Evolutionary conservation across 2,113 vertebrate species (phyloP).

Genomic region (Dipodomys ordii): DNA sequence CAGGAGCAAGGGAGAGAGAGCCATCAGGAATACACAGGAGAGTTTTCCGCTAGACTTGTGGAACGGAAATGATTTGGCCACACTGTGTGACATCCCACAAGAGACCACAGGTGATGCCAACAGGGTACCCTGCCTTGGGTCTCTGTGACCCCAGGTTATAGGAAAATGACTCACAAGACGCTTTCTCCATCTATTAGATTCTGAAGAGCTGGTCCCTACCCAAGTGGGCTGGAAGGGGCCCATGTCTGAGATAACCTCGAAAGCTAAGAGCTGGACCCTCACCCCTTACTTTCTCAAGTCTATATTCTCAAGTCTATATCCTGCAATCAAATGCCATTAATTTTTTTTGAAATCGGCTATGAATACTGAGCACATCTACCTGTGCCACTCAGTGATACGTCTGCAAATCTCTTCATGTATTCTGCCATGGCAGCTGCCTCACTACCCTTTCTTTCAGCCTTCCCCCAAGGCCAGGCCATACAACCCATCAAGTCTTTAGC

Average conservation of each 20-base stretch:
- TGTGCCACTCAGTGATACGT: not conserved
- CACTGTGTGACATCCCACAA: not conserved
- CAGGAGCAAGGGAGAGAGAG: no score
- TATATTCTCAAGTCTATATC: no score
- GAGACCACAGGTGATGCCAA: not conserved
- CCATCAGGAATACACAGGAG: no score
- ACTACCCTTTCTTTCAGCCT: not conserved
- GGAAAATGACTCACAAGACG: not conserved
- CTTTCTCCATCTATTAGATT: not conserved
- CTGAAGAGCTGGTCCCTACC: not conserved
- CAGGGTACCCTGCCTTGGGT: not conserved
- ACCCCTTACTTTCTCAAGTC: not conserved
- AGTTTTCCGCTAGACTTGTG: no score
- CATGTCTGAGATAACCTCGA: rapidly evolving
- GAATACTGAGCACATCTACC: not conserved
- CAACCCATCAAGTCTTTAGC: not conserved
- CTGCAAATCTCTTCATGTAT: not conserved
- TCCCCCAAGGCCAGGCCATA: not conserved
- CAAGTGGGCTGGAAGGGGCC: not conserved
- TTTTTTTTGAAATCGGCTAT: no score
- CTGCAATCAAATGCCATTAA: not conserved
- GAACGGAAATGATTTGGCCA: not conserved
- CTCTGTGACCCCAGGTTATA: not conserved
- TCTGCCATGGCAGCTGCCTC: no score
- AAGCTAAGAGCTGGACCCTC: not conserved